phyloP scores from a whole-genome alignment of 2,797 vertebrate species.

The Helicolenus hilgendorfi region DNA sequence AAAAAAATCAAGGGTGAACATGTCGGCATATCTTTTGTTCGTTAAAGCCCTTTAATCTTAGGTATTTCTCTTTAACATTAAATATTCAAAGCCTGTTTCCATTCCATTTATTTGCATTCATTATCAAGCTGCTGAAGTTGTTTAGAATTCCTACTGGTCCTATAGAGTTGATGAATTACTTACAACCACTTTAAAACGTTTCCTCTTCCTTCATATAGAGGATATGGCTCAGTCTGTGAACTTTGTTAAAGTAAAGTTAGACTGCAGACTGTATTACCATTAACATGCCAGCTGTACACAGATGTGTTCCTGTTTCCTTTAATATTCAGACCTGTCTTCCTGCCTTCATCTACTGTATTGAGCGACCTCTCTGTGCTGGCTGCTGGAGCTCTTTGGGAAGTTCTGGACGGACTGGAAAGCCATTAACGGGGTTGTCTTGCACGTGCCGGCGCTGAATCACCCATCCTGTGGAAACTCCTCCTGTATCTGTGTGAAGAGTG shows the following conservation, averaged over 20 bases:
- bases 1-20: not conserved
- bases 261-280: conserved; percentile 12
- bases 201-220: conserved; percentile 62
- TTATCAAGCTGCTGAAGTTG: not conserved
- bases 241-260: conserved; percentile 34
- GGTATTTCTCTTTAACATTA: not conserved
- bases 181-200: conserved; percentile 36
- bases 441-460: conserved; percentile 46
- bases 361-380: conserved; percentile 18
- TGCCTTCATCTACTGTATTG: not conserved
- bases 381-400: conserved; percentile 43
- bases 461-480: conserved; percentile 64
- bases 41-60: not conserved
- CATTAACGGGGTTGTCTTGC: conserved; percentile 32
- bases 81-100: not conserved
- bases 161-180: conserved; percentile 44
- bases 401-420: conserved; percentile 43
- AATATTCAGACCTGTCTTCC: conserved; percentile 47
- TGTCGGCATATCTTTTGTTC: not conserved
- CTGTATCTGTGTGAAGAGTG: conserved; percentile 33
- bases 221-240: conserved; percentile 59
- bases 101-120: not conserved
- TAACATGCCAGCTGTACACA: conserved; percentile 7
- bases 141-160: conserved; percentile 14
- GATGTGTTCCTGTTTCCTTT: conserved; percentile 66